These are phyloP conservation scores for Formica exsecta DNA, from an alignment of 1,140 invertebrate species.

Conservation along the genomic window DNA sequence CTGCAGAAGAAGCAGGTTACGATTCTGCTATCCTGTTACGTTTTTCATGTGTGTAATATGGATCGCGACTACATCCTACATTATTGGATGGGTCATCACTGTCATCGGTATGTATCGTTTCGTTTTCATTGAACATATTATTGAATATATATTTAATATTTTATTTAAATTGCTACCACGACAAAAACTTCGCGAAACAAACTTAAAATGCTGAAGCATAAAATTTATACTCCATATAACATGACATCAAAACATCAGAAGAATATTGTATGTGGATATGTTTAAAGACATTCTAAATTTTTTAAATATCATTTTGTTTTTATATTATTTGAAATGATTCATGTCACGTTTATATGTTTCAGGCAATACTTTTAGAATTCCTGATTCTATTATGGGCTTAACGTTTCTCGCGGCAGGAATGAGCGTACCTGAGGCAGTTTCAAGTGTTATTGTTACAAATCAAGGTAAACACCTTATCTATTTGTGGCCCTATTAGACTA, in stretches of 20 bases:
- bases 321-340: background rate
- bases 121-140: background rate
- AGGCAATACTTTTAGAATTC: constrained; percentile 89
- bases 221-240: no score
- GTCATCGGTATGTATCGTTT: constrained; percentile 87
- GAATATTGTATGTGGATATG: background rate
- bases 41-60: constrained; percentile 90
- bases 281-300: background rate
- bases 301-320: background rate
- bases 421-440: constrained; percentile 94
- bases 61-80: constrained; percentile 89
- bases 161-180: background rate
- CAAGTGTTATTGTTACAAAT: constrained; percentile 92
- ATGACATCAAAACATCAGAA: background rate
- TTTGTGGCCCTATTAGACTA: background rate
- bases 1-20: constrained; percentile 87
- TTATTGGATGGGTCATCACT: constrained; percentile 92
- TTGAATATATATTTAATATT: background rate
- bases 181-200: background rate
- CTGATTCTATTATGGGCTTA: constrained; percentile 93
- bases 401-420: constrained; percentile 94
- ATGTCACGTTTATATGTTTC: constrained; percentile 62
- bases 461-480: constrained; percentile 87
- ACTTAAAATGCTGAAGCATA: no score
- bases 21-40: constrained; percentile 88